Evolutionary conservation across 2,797 vertebrate species (phyloP).

Genomic region (Gorsachius magnificus): DNA sequence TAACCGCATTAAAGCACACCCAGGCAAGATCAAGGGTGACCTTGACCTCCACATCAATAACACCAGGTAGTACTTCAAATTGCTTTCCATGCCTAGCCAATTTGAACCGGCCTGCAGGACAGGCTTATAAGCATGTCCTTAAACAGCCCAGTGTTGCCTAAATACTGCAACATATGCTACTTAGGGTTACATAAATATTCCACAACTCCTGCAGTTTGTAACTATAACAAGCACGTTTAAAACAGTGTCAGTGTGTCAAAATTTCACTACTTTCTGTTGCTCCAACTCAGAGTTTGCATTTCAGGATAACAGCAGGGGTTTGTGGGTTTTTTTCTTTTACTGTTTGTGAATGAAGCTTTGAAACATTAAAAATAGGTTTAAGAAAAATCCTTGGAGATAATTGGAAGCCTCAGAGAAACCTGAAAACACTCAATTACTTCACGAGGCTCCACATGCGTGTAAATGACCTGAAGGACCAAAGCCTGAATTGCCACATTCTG

Average conservation of each 20-base stretch:
- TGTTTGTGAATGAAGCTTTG: neutral
- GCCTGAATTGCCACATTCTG: neutral
- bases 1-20: neutral
- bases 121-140: neutral
- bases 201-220: neutral
- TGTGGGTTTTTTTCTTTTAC: neutral
- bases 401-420: neutral
- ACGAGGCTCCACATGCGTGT: neutral
- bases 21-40: neutral
- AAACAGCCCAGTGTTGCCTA: slow-evolving; percentile 7
- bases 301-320: neutral
- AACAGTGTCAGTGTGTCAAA: neutral
- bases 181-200: neutral
- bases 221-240: neutral
- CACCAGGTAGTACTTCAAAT: neutral
- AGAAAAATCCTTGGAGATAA: neutral
- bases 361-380: neutral
- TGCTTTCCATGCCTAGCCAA: neutral
- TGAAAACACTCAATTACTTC: neutral
- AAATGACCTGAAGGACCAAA: neutral
- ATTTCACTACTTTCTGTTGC: neutral
- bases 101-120: neutral
- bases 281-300: neutral
- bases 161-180: neutral
- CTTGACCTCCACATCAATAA: neutral